A percentile compares a stretch with the other conserved stretches of the same genome.
These are phyloP conservation scores for Crambe crambe DNA, from an alignment of 37 sponge, comb jelly and placozoan species.

Conservation along the genomic window DNA sequence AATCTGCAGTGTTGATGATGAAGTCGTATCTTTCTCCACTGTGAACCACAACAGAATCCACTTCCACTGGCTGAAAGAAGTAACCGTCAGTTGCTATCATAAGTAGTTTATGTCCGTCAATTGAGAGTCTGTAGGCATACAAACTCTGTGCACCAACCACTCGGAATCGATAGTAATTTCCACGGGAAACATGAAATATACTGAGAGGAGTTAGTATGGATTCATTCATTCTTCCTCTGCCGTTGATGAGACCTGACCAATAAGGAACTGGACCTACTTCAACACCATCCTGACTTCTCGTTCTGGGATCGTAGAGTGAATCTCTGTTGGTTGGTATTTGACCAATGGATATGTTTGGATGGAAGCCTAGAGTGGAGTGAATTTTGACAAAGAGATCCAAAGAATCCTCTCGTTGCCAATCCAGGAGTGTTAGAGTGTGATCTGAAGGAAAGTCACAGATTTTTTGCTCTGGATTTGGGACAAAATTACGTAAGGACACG, in stretches of 20 bases:
- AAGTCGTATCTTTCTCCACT: too few relatives aligned
- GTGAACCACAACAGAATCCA: too few relatives aligned
- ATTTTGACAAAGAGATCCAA: slow-evolving; percentile 41
- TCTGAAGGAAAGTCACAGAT: slow-evolving; percentile 43
- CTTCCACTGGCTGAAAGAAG: too few relatives aligned
- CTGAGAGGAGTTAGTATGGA: not conserved
- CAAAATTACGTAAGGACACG: too few relatives aligned
- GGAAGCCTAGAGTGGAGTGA: slow-evolving; percentile 17
- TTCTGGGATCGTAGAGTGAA: not conserved
- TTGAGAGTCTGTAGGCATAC: slow-evolving; percentile 67
- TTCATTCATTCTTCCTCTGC: slow-evolving; percentile 39
- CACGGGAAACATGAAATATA: slow-evolving; percentile 8
- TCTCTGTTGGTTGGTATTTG: slow-evolving; percentile 1
- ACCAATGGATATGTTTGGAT: not conserved
- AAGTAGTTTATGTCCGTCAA: too few relatives aligned
- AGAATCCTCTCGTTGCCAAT: slow-evolving; percentile 40
- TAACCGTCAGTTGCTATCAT: too few relatives aligned
- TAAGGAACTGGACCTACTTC: slow-evolving; percentile 57
- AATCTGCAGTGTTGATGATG: too few relatives aligned
- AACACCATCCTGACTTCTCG: slow-evolving; percentile 37
- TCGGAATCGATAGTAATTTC: slow-evolving; percentile 67
- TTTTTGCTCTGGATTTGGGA: too few relatives aligned
- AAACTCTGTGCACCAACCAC: slow-evolving; percentile 72
- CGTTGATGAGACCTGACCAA: slow-evolving; percentile 76
- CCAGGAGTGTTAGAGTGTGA: slow-evolving; percentile 56